Evolutionary conservation across 1,140 invertebrate species (phyloP).

Genomic region (Pseudomyrmex dendroicus): DNA sequence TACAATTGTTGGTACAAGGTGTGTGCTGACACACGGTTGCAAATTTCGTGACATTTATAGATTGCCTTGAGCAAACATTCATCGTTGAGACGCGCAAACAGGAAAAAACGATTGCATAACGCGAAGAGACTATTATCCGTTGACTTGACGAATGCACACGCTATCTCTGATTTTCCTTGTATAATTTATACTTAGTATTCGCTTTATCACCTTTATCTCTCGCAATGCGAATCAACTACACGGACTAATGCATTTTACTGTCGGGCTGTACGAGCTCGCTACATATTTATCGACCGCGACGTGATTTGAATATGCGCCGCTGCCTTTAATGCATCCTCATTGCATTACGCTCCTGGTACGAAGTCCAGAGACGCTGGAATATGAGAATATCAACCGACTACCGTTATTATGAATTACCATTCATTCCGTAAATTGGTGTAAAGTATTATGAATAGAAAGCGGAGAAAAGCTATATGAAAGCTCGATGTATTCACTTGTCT

Average conservation of each 20-base stretch:
- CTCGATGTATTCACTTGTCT: too few species aligned
- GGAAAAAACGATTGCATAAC: slow-evolving; percentile 1
- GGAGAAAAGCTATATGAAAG: background rate
- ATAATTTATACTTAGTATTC: slow-evolving; percentile 48
- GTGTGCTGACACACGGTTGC: background rate
- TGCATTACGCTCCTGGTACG: slow-evolving; percentile 41
- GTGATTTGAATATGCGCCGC: slow-evolving; percentile 56
- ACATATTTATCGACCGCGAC: slow-evolving; percentile 59
- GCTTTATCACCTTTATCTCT: slow-evolving; percentile 50
- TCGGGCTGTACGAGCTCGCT: slow-evolving; percentile 22
- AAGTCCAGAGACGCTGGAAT: slow-evolving; percentile 31
- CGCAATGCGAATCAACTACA: slow-evolving; percentile 40
- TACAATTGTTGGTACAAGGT: too few species aligned
- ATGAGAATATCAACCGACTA: slow-evolving; percentile 25
- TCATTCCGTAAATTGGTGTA: slow-evolving; percentile 52
- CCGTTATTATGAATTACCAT: slow-evolving; percentile 53
- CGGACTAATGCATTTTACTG: slow-evolving; percentile 25
- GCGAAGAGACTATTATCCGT: slow-evolving; percentile 12
- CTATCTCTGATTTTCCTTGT: slow-evolving; percentile 37
- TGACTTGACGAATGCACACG: slow-evolving; percentile 27
- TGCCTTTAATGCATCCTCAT: slow-evolving; percentile 54
- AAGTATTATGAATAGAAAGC: slow-evolving; percentile 45
- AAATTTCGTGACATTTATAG: background rate
- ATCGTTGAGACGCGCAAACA: background rate
- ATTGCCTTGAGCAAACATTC: background rate